phyloP scores from a whole-genome alignment of 2,797 vertebrate genomes.

The Benthosema pterotum region DNA sequence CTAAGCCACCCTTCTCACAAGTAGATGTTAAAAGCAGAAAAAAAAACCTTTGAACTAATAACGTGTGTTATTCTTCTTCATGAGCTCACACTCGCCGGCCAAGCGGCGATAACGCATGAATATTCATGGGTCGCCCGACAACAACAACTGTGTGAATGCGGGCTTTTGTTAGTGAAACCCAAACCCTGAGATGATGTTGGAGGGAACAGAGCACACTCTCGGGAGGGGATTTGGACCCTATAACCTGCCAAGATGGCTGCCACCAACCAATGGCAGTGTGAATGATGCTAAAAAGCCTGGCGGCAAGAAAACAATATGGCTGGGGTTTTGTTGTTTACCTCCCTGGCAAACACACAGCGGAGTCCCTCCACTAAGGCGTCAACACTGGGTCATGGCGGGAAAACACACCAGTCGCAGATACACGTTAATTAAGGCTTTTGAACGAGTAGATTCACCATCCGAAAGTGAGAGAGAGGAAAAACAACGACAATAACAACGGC shows the following conservation, averaged over 20 bases:
- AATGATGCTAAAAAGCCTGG: slow-evolving; percentile 61
- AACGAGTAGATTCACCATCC: slow-evolving; percentile 42
- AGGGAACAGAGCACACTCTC: slow-evolving; percentile 49
- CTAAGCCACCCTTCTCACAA: neutral
- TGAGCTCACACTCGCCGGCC: slow-evolving; percentile 33
- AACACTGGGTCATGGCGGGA: slow-evolving; percentile 50
- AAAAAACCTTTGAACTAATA: slow-evolving; percentile 22
- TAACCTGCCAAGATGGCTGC: slow-evolving; percentile 62
- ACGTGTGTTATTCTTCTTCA: slow-evolving; percentile 42
- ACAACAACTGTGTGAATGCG: slow-evolving; percentile 66
- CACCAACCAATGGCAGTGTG: slow-evolving; percentile 45
- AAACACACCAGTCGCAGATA: slow-evolving; percentile 27
- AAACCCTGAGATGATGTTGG: slow-evolving; percentile 61
- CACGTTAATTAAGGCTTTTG: slow-evolving; percentile 48
- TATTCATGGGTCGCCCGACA: slow-evolving; percentile 64
- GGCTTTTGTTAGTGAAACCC: slow-evolving; percentile 74
- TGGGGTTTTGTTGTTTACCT: slow-evolving; percentile 65
- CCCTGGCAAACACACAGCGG: slow-evolving; percentile 38
- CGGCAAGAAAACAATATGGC: slow-evolving; percentile 47
- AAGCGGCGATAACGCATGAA: slow-evolving; percentile 56
- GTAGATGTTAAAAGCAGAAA: slow-evolving; percentile 27
- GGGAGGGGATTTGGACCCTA: slow-evolving; percentile 59
- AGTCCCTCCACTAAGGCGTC: slow-evolving; percentile 28
- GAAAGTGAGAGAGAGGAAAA: slow-evolving; percentile 38
- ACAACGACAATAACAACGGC: slow-evolving; percentile 25